Base-by-base conservation (phyloP, 2,888 invertebrate genomes). In the Doris montereyensis region DNA sequence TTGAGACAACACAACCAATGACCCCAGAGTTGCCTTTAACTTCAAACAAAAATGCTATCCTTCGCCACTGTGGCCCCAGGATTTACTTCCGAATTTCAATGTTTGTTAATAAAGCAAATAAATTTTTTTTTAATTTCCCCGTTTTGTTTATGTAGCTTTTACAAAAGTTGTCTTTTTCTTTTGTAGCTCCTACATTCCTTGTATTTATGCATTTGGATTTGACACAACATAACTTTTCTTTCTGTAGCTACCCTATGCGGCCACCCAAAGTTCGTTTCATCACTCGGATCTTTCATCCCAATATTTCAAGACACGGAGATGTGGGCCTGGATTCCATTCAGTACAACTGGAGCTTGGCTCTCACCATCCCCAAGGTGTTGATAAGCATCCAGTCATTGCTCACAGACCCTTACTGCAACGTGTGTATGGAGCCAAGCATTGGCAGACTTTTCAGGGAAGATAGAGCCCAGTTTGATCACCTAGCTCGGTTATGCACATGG, bases 251-350 rank as follows among this genome's bases (percentile, higher is more conserved):
- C 92, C 97, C 98, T 0, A 95, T 98, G 95, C 94, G 94, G 85
- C 97, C 98, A 21, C 97, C 98, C 0, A 94, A 95, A 78, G 97
- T 97, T 0, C 93, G 97, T 26, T 98, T 98, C 93, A 93, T 97
- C 81, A 97, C 97, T 0, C 96, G 96, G 92, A 96, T 98, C 85
- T 94, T 97, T 87, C 98, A 98, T 92, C 97, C 97, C 4, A 98
- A 98, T 92, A 95, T 98, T 77, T 97, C 97, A 1, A 94, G 97
- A 0, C 97, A 98, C 92, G 97, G 97, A 1, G 97, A 97, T 92
- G 96, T 98, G 72, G 97, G 98, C 80, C 95, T 98, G 83, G 97
- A 98, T 93, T 97, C 96, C 10, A 96, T 98, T 86, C 96, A 96
- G 87, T 96, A 97, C 92, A 98, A 98, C 92, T 98, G 97, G 97